Base-by-base conservation (phyloP, 2,888 invertebrate species). In the Amitus sp. region DNA sequence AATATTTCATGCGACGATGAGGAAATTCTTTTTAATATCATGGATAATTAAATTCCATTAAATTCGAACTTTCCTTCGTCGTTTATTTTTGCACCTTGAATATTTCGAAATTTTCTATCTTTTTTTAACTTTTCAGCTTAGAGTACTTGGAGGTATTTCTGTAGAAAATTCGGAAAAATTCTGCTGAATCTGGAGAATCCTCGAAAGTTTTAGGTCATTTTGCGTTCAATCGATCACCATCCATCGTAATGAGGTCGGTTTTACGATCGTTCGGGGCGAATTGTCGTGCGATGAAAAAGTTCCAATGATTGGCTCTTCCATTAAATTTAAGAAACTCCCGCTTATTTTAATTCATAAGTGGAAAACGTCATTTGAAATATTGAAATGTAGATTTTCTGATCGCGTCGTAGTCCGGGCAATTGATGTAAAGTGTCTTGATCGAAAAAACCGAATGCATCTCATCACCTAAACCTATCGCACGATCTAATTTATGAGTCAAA, bases 81-180 rank as follows among this genome's bases (percentile, higher is more conserved):
- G n/a, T n/a, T n/a, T n/a, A n/a, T n/a, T n/a, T n/a, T n/a, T n/a
- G n/a, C n/a, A n/a, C n/a, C n/a, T n/a, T n/a, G n/a, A n/a, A n/a
- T n/a, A n/a, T n/a, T n/a, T n/a, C n/a, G n/a, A n/a, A n/a, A n/a
- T n/a, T n/a, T n/a, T n/a, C n/a, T n/a, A n/a, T n/a, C n/a, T n/a
- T n/a, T n/a, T n/a, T n/a, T n/a, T n/a, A n/a, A n/a, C n/a, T n/a
- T n/a, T n/a, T n/a, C n/a, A n/a, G n/a, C n/a, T n/a, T n/a, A 68
- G 70, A 73, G 75, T 73, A 75, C 71, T 73, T 72, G 73, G 76
- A 68, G 71, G 72, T 70, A 72, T 70, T 71, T 73, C 68, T 71
- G 65, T n/a, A 69, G 66, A 69, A 74, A 76, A 67, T 74, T 70
- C 72, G 68, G n/a, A 71, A 71, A 68, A 71, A 72, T 71, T 69